Evolutionary conservation across 2,888 invertebrate species (phyloP).

Genomic region (Tipula confusa): DNA sequence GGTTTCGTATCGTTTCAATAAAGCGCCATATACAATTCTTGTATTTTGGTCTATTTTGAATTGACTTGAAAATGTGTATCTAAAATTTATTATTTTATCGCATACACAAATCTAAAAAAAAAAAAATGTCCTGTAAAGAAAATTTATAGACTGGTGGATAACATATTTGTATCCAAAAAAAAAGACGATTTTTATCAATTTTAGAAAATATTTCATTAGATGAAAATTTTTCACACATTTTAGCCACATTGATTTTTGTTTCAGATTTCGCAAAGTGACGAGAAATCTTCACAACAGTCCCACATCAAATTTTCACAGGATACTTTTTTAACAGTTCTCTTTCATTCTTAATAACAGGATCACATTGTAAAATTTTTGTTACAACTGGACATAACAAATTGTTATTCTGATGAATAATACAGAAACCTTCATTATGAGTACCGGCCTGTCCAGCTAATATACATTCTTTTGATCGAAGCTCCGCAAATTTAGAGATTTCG

Average conservation of each 20-base stretch:
- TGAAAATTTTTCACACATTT: background rate
- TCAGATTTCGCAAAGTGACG: background rate
- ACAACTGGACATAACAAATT: no score
- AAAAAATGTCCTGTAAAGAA: background rate
- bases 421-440: no score
- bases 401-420: no score
- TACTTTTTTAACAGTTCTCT: no score
- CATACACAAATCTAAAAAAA: background rate
- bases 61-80: constrained; percentile 3
- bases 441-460: no score
- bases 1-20: background rate
- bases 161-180: background rate
- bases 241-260: background rate
- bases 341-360: no score
- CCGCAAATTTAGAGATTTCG: no score
- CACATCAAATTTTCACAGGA: no score
- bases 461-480: no score
- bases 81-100: background rate
- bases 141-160: background rate
- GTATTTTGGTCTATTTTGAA: background rate
- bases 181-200: background rate
- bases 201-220: background rate
- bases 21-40: background rate
- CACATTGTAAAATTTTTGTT: no score
- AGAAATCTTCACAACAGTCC: no score